Evolutionary conservation across 1,140 invertebrate genomes (phyloP).

Genomic region (Subanguina moxae): DNA sequence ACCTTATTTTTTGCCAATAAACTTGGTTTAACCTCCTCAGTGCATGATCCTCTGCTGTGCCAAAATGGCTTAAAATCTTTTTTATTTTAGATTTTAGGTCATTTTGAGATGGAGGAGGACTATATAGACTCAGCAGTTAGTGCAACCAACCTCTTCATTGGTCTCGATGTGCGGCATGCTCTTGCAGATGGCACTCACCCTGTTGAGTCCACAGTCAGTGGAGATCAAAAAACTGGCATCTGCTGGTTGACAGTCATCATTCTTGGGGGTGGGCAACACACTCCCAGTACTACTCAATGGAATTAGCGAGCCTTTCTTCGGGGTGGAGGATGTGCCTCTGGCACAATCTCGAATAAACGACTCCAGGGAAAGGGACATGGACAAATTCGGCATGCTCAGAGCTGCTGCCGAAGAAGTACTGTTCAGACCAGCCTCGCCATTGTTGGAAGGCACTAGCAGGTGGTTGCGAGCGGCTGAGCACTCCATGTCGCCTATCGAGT

Average conservation of each 20-base stretch:
- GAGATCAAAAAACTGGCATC: constrained; percentile 7
- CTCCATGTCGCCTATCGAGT: constrained; percentile 4
- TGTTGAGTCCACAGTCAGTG: constrained; percentile 13
- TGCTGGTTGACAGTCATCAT: neutral
- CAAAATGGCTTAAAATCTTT: neutral
- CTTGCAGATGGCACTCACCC: constrained; percentile 5
- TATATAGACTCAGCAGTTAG: neutral
- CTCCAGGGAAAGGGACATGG: constrained; percentile 14
- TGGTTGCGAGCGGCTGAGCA: constrained; percentile 5
- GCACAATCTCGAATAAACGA: constrained; percentile 17
- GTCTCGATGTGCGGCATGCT: constrained; percentile 13
- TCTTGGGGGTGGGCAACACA: constrained; percentile 7
- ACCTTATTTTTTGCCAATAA: neutral
- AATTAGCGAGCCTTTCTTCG: constrained; percentile 10
- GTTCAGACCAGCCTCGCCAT: neutral
- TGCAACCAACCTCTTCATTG: constrained; percentile 4
- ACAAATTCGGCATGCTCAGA: constrained; percentile 18
- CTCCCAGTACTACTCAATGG: constrained; percentile 13
- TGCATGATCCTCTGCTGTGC: no score
- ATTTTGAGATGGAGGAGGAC: neutral
- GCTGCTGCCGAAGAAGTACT: constrained; percentile 12
- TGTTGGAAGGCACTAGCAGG: constrained; percentile 18
- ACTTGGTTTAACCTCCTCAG: no score
- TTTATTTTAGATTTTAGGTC: neutral
- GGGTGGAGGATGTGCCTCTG: constrained; percentile 6